Percentiles rank a stretch among this genome's conserved stretches.
Evolutionary conservation across 1,140 invertebrate species (phyloP).

Genomic region (Apis mellifera): Amel_HAv3.1 CM009935.2:3411501-3412000

Average conservation of each 20-base stretch:
- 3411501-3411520: constrained; percentile 52
- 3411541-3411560: constrained; percentile 76
- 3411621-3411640: constrained; percentile 36
- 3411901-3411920: constrained; percentile 44
- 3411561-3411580: constrained; percentile 68
- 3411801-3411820: not conserved
- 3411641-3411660: not conserved
- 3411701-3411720: not conserved
- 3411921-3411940: constrained; percentile 53
- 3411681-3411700: not conserved
- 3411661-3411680: not conserved
- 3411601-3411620: constrained; percentile 56
- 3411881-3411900: constrained; percentile 59
- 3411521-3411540: constrained; percentile 71
- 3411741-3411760: not conserved
- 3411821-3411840: constrained; percentile 33
- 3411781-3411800: not conserved
- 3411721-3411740: not conserved
- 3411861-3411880: constrained; percentile 33
- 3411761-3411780: not conserved
- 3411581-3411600: constrained; percentile 61
- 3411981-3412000: not conserved
- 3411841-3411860: constrained; percentile 43
- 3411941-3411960: constrained; percentile 57
- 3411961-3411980: constrained; percentile 6